Conservation (phyloP, 1,140 invertebrate species). For the Calycopis cecrops region DNA sequence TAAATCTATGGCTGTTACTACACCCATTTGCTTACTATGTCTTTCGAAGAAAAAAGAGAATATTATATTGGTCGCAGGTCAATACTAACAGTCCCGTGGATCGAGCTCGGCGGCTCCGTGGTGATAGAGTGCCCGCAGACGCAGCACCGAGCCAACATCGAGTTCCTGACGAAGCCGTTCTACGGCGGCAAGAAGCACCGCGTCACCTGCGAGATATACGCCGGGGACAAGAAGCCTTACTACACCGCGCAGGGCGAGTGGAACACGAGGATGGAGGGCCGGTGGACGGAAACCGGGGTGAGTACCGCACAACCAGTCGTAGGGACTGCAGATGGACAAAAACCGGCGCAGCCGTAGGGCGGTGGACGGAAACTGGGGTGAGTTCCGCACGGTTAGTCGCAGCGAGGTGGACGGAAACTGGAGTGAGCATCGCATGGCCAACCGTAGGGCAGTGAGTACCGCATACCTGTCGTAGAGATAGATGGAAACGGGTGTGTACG, state of each 20-base stretch:
- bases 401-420: slow-evolving; percentile 86
- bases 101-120: slow-evolving; percentile 94
- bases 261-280: slow-evolving; percentile 95
- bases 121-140: slow-evolving; percentile 92
- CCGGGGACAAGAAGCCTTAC: slow-evolving; percentile 92
- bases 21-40: no score
- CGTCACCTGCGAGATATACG: slow-evolving; percentile 89
- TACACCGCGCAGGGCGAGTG: slow-evolving; percentile 93
- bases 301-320: no score
- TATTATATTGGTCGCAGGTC: slow-evolving; percentile 76
- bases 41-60: no score
- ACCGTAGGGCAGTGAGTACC: no score
- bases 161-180: slow-evolving; percentile 98
- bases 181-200: slow-evolving; percentile 96
- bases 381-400: no score
- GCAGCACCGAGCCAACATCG: slow-evolving; percentile 90
- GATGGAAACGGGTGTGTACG: no score
- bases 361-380: no score
- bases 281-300: slow-evolving; percentile 86
- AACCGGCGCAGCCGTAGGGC: no score
- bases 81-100: slow-evolving; percentile 97
- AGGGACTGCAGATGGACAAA: no score
- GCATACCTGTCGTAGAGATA: no score
- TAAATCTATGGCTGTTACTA: no score
- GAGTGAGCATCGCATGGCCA: no score